Evolutionary conservation across 2,113 vertebrate species (phyloP).

Genomic region (Onychorhynchus coronatus): DNA sequence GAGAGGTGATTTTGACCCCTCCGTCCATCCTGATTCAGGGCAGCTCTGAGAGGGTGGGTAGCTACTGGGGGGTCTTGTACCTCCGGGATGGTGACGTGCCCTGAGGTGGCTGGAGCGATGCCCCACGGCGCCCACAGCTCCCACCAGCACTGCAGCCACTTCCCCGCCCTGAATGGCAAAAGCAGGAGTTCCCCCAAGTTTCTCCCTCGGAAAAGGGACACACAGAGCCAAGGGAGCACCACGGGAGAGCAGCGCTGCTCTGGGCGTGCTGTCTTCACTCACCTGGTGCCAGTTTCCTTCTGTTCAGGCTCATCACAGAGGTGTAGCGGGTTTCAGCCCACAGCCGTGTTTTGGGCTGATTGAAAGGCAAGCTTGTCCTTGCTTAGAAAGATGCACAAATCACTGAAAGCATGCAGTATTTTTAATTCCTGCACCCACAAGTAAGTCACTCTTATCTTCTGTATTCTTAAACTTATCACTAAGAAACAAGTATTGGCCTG

Average conservation of each 20-base stretch:
- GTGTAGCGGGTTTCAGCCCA: neutral
- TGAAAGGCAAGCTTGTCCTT: neutral
- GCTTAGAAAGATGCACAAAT: neutral
- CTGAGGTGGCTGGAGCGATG: neutral
- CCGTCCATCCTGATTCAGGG: too few relatives aligned
- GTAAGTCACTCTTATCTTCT: neutral
- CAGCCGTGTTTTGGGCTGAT: neutral
- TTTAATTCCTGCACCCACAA: neutral
- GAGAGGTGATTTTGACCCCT: neutral
- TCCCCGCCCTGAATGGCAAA: neutral
- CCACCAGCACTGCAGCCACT: neutral
- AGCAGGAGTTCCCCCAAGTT: neutral
- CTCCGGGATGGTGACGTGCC: neutral
- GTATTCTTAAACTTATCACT: neutral
- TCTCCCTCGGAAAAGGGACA: too few relatives aligned
- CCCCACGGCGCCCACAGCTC: neutral
- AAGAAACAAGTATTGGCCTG: neutral
- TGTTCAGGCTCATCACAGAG: fast-evolving
- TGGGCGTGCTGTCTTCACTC: neutral
- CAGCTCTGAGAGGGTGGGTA: neutral
- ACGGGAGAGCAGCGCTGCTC: fast-evolving
- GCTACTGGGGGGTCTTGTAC: neutral
- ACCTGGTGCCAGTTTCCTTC: fast-evolving
- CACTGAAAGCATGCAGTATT: neutral
- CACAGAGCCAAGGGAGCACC: neutral